Conservation (phyloP, 2,797 vertebrate species). For the Poeciliopsis paucimaculata region DNA sequence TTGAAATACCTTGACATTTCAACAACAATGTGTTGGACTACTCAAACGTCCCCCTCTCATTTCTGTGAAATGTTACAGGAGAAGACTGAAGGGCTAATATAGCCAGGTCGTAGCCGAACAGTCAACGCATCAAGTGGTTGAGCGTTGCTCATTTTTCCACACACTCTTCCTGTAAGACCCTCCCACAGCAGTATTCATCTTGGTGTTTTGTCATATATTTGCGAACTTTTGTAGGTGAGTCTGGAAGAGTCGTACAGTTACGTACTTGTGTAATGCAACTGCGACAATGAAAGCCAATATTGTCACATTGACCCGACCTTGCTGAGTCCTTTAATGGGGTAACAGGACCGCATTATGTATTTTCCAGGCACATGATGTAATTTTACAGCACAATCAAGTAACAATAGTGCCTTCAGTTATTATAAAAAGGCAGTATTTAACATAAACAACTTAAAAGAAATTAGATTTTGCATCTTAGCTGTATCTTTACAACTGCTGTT, state of each 20-base stretch:
- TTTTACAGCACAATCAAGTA: neutral
- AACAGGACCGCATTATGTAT: too few relatives aligned
- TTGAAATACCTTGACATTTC: neutral
- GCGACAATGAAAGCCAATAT: too few relatives aligned
- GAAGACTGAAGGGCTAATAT: neutral
- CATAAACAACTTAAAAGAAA: too few relatives aligned
- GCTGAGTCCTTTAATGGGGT: too few relatives aligned
- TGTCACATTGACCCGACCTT: too few relatives aligned
- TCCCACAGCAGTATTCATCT: neutral
- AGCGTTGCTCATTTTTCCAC: neutral
- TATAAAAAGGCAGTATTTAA: neutral
- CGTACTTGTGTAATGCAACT: neutral
- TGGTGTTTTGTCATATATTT: neutral
- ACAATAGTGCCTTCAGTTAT: neutral
- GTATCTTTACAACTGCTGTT: too few relatives aligned
- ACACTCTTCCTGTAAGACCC: neutral
- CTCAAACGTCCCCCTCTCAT: neutral
- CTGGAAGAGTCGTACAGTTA: neutral
- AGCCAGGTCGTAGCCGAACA: neutral
- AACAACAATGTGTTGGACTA: neutral
- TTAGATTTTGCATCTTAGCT: too few relatives aligned
- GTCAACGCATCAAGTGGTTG: neutral
- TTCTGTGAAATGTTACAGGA: neutral
- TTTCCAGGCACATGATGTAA: too few relatives aligned
- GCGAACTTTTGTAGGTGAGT: neutral